Base-by-base conservation (phyloP, 2,797 vertebrate genomes). In the Phoebastria nigripes region DNA sequence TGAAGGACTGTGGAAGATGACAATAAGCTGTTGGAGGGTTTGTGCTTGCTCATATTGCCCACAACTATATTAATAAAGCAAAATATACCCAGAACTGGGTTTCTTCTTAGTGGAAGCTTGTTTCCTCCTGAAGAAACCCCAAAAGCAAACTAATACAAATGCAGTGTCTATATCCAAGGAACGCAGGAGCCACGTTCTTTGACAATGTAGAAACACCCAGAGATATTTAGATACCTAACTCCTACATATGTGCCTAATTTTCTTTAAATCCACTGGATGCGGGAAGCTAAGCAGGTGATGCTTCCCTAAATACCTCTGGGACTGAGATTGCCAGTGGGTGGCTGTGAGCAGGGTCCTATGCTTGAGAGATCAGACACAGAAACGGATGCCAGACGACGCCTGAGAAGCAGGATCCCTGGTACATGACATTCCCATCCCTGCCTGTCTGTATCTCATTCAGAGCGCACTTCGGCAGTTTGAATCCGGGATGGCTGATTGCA, bases 361-460 rank as follows among this genome's bases (percentile, higher is more conserved):
- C 46, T 52, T 31, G 47, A 33, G 70, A 72, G 54, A 29, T 2
- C 52, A 70, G 56, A 5, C 42, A 22, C 29, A 31, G 28, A 5
- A 49, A 13, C 0, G 6, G 35, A 28, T 63, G 39, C 25, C 51
- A 55, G 90, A 25, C 0, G 4, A 6, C 29, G 54, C 35, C 22
- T 24, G 51, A 89, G 55, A 72, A 91, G 72, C 85, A 89, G 84
- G 35, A 63, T 55, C 66, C 51, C 29, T 3, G 2, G 61, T 12
- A 72, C 35, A 15, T 10, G 33, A 44, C 56, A 51, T 73, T 83
- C 54, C 65, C 61, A 56, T n/a, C 70, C 80, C 42, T 47, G 44
- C 0, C 0, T 47, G n/a, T n/a, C 71, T 47, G 42, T 26, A 16
- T 22, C 62, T 82, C 55, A 0, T 26, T 61, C 76, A 1, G 1